These are phyloP conservation scores for Flexamia atlantica DNA, from an alignment of 2,888 invertebrate genomes.

Conservation along the genomic window DNA sequence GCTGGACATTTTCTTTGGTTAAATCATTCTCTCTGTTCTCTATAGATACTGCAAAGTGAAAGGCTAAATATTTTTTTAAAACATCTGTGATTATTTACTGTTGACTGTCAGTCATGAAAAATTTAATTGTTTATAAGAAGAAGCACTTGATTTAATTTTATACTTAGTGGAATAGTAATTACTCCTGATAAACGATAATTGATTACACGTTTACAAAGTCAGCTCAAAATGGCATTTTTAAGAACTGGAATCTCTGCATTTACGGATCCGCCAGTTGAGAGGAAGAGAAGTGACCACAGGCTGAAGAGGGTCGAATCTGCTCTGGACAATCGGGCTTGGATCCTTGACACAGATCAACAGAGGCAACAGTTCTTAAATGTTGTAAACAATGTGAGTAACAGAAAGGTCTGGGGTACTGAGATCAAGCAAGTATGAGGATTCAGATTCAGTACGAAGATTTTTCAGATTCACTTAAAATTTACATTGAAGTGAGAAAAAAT, in stretches of 20 bases:
- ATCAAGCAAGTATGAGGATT: too few species aligned
- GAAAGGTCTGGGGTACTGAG: too few species aligned
- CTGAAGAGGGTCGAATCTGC: conserved; percentile 16
- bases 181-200: neutral
- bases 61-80: too few species aligned
- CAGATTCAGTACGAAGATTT: too few species aligned
- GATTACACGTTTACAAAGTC: neutral
- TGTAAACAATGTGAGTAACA: conserved; percentile 28
- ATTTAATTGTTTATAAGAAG: neutral
- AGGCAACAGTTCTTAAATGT: conserved; percentile 50
- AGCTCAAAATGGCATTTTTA: conserved; percentile 24
- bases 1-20: too few species aligned
- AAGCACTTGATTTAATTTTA: neutral
- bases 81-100: neutral
- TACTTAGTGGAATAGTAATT: too few species aligned
- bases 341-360: conserved; percentile 12
- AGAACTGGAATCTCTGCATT: conserved; percentile 18
- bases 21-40: too few species aligned
- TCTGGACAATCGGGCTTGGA: conserved; percentile 37
- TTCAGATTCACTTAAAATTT: too few species aligned
- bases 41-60: too few species aligned
- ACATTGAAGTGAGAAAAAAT: too few species aligned
- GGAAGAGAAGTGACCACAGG: conserved; percentile 39
- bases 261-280: conserved; percentile 36
- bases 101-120: neutral